Evolutionary conservation across 2,113 vertebrate genomes (phyloP).

Genomic region (Fulica atra): DNA sequence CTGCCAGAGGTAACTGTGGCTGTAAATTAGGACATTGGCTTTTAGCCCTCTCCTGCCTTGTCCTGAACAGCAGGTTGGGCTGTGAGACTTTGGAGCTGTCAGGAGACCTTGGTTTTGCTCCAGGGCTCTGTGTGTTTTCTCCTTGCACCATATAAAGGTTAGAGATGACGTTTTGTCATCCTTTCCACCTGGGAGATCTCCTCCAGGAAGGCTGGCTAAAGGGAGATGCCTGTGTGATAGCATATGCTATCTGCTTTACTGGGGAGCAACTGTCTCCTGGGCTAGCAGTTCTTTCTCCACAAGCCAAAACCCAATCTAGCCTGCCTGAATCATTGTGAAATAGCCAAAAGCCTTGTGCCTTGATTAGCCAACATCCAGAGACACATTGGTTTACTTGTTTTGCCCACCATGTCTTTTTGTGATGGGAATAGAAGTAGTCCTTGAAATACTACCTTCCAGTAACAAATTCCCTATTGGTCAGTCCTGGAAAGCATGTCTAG

Average conservation of each 20-base stretch:
- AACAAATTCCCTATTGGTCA: not conserved
- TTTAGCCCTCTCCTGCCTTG: not conserved
- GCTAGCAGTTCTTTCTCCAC: not conserved
- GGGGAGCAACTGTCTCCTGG: not conserved
- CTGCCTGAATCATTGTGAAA: not conserved
- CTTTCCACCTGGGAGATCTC: not conserved
- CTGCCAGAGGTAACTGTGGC: constrained; percentile 22
- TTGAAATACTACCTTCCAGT: not conserved
- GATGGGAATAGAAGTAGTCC: not conserved
- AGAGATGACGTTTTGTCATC: not conserved
- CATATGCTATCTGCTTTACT: not conserved
- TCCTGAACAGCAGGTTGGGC: not conserved
- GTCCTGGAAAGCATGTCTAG: not conserved
- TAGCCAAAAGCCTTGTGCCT: not conserved
- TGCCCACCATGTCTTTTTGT: not conserved
- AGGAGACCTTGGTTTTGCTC: not conserved
- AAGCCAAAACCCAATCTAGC: not conserved
- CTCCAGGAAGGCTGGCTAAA: not conserved
- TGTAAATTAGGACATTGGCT: not conserved
- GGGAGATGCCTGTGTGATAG: not conserved
- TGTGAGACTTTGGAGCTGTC: not conserved
- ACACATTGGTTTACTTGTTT: not conserved
- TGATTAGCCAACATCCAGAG: not conserved
- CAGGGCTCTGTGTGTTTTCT: not conserved
- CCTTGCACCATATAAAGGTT: not conserved